These are phyloP conservation scores for Folsomia manolachei DNA, from an alignment of 2,888 invertebrate species.

Conservation along the genomic window DNA sequence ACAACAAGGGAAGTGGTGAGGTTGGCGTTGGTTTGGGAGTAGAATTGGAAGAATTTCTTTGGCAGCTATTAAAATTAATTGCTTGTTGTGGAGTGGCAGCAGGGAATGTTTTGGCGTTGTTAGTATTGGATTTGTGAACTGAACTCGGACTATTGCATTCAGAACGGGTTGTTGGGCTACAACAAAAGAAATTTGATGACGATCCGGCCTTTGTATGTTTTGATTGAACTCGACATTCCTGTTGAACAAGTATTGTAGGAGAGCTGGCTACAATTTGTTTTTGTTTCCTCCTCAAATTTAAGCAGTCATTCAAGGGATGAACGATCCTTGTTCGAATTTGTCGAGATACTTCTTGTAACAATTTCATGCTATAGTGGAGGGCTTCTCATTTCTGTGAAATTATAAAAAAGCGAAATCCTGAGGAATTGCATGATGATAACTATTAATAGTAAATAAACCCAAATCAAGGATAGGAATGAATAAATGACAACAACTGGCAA, in stretches of 20 bases:
- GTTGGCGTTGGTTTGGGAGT: not conserved
- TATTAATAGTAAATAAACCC: too few relatives aligned
- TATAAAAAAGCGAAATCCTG: too few relatives aligned
- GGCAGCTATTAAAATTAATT: conserved; percentile 8
- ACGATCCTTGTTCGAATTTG: conserved; percentile 18
- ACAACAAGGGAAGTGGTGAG: not conserved
- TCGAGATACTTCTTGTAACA: conserved; percentile 26
- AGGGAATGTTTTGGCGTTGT: not conserved
- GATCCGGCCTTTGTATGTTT: not conserved
- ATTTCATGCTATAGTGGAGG: conserved; percentile 21
- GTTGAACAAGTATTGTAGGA: conserved; percentile 4
- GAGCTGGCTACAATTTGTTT: too few relatives aligned
- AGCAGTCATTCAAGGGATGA: conserved; percentile 7
- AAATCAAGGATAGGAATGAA: too few relatives aligned
- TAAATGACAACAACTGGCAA: too few relatives aligned
- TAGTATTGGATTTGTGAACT: not conserved
- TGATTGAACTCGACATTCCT: conserved; percentile 12
- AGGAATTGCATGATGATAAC: too few relatives aligned
- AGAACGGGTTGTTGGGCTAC: not conserved
- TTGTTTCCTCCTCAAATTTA: not conserved
- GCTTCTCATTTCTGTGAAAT: not conserved
- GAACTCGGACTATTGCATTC: not conserved
- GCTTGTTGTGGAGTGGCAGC: not conserved
- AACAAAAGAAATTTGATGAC: not conserved
- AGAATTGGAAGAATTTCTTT: not conserved